Conservation (phyloP, 2,888 invertebrate genomes). For the Argyresthia goedartella region DNA sequence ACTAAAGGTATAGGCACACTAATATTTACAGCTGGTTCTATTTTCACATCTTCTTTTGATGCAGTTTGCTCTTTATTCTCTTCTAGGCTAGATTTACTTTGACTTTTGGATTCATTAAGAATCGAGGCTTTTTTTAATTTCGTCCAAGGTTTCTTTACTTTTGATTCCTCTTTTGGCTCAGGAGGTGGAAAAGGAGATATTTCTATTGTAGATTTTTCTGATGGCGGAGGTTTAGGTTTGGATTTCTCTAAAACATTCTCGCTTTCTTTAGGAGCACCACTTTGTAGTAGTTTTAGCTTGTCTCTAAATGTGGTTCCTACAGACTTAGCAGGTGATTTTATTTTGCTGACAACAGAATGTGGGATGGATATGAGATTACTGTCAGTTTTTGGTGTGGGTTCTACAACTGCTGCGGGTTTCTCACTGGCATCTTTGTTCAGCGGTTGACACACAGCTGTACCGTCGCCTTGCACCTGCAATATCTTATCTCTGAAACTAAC, state of each 20-base stretch:
- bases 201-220: constrained; percentile 42
- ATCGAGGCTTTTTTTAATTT: constrained; percentile 83
- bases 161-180: constrained; percentile 44
- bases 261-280: constrained; percentile 37
- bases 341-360: constrained; percentile 64
- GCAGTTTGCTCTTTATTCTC: constrained; percentile 36
- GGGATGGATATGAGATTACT: constrained; percentile 61
- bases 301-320: constrained; percentile 61
- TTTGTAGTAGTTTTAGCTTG: constrained; percentile 59
- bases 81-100: constrained; percentile 45
- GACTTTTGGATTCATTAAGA: constrained; percentile 61
- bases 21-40: constrained; percentile 39
- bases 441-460: constrained; percentile 57
- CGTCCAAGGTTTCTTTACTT: constrained; percentile 77
- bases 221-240: constrained; percentile 23
- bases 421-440: constrained; percentile 49
- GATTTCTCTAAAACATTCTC: constrained; percentile 19
- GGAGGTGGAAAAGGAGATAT: constrained; percentile 33
- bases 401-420: constrained; percentile 55
- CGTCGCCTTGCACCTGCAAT: constrained; percentile 68
- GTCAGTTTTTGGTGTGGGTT: constrained; percentile 58
- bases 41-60: constrained; percentile 20
- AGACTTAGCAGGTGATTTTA: constrained; percentile 62
- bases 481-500: constrained; percentile 75
- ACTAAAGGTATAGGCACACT: constrained; percentile 47